Base-by-base conservation (phyloP, 1,140 invertebrate species). In the Araneus ventricosus region DNA sequence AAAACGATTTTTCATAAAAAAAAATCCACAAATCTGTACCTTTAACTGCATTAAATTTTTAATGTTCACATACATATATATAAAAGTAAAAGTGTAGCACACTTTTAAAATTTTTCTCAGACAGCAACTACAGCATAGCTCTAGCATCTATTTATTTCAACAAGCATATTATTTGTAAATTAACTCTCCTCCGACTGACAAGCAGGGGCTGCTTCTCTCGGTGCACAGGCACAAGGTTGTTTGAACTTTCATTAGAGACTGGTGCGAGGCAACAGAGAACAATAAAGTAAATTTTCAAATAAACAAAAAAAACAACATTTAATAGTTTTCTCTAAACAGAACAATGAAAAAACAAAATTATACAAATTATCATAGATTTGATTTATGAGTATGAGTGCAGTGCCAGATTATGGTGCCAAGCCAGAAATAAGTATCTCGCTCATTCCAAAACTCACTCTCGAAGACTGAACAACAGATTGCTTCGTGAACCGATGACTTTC, bases 81-180 rank as follows among this genome's bases (percentile, higher is more conserved):
- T n/a, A 92, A 90, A 92, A 85, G 86, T 85, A 85, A 85, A 92
- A 67, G 70, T n/a, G n/a, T 85, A 70, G 79, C 57, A 70, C 90
- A 86, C 82, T 30, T 92, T 91, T 34, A 63, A 79, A 88, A 20
- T 70, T 70, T 85, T 90, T 34, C n/a, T n/a, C 17, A 22, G 86
- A 92, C 90, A 92, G 79, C 82, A 92, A 86, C 90, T 92, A n/a
- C 63, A 52, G 82, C 82, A 92, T 70, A 92, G 90, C 63, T 86
- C 90, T 85, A 92, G 82, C 90, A 92, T 70, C 90, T 92, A 92
- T 91, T n/a, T n/a, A n/a, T n/a, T 84, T 91, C 57, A 91, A 91
- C 79, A 92, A 59, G 86, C n/a, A 92, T 37, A 61, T 70, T 88
- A n/a, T 34, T 90, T n/a, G n/a, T n/a, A n/a, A n/a, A n/a, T n/a